Evolutionary conservation across 2,113 vertebrate genomes (phyloP).

Genomic region (Larimichthys polyactis): DNA sequence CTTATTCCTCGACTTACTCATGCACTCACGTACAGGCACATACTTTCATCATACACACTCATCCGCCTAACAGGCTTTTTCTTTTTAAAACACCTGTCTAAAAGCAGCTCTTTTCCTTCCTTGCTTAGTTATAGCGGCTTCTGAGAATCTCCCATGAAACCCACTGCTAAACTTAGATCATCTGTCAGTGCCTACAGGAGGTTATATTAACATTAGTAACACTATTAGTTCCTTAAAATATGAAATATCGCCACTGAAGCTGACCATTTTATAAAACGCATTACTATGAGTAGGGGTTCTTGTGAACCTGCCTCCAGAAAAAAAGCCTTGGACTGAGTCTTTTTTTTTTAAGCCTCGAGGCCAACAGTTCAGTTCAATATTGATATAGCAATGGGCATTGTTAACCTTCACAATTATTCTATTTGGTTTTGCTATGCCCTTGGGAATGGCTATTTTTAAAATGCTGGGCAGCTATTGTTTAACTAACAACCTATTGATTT

Average conservation of each 20-base stretch:
- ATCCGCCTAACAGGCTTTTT: constrained; percentile 46
- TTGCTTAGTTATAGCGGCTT: constrained; percentile 1
- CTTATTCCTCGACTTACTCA: constrained; percentile 31
- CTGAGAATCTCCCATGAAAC: neutral
- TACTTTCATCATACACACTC: constrained; percentile 41
- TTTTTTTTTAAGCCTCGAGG: constrained; percentile 20
- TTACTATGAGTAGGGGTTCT: constrained; percentile 12
- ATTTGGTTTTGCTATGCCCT: constrained; percentile 40
- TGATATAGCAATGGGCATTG: constrained; percentile 59
- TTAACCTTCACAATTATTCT: constrained; percentile 68
- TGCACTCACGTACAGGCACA: neutral
- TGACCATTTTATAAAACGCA: constrained; percentile 14
- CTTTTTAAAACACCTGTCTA: constrained; percentile 32
- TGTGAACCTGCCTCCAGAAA: constrained; percentile 25
- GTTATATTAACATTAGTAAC: neutral
- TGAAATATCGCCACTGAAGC: constrained; percentile 5
- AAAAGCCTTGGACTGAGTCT: neutral
- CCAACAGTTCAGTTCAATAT: constrained; percentile 36
- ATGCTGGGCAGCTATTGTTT: constrained; percentile 69
- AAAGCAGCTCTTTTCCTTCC: constrained; percentile 28
- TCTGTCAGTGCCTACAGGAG: constrained; percentile 10
- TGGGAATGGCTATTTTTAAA: constrained; percentile 68
- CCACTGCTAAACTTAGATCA: constrained; percentile 1
- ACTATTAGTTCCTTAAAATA: constrained; percentile 4
- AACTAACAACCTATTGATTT: constrained; percentile 77